Evolutionary conservation across 1,140 invertebrate species (phyloP), one percentile per base, ranked within the genome.

Genomic region (Brachystomella parvula): DNA sequence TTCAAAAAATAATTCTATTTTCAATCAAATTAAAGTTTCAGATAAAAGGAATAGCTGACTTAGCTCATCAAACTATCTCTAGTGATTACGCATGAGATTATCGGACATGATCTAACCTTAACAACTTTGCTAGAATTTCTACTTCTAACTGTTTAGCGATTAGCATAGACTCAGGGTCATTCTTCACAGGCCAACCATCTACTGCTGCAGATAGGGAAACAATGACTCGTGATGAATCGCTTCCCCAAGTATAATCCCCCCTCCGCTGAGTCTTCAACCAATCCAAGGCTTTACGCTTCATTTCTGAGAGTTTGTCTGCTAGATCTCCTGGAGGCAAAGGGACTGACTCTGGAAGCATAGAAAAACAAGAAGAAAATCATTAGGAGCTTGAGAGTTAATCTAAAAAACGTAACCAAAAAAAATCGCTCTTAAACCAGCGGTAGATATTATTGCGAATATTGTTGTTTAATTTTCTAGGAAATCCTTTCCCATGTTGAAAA

Each of bases 121-220:
- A 28, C 49, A 73, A 67, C 47, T 65, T 71, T 29, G 66, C 69
- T 67, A 73, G 65, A 44, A 73, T 64, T 73, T 73, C 72, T 65
- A 73, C 63, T 63, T 73, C 72, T 65, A 73, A 65, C 63, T 73
- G 69, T 63, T 73, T 73, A 47, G 68, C 63, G 31, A 53, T 73
- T 57, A 73, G 63, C 67, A 63, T 71, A 67, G 72, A 62, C 28
- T 30, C 67, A 47, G 69, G 61, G 64, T 73, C 72, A 67, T 67
- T 71, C 47, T 65, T 69, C 39, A 62, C n/a, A 61, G 72, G 72
- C 69, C 69, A 73, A 47, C 65, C 63, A 29, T 69, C 63, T 26
- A 63, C 30, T 47, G 63, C 49, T 19, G 69, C 64, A 33, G 67
- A 64, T 21, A 73, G 31, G 33, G 72, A 66, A 60, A 71, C 64